Percentiles rank a stretch among this genome's conserved stretches.
These are phyloP conservation scores for Parapsyche elsis DNA, from an alignment of 1,140 invertebrate species.

Conservation along the genomic window DNA sequence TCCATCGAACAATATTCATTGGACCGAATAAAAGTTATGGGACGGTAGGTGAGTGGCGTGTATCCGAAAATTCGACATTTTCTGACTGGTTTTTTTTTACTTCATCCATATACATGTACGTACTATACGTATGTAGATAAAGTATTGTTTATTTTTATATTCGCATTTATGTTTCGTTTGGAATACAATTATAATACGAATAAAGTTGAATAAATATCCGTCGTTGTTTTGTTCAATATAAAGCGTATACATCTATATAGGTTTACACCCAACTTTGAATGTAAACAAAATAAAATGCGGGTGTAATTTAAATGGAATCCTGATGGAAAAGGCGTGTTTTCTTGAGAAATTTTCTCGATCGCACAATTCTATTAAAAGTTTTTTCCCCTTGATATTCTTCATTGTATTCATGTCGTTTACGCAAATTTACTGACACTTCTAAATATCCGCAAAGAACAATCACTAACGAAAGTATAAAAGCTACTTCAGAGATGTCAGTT, in stretches of 20 bases:
- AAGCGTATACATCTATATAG: too few relatives aligned
- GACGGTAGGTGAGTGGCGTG: background rate
- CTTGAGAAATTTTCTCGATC: slow-evolving; percentile 18
- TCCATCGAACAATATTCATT: slow-evolving; percentile 20
- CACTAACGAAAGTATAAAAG: background rate
- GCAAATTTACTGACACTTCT: slow-evolving; percentile 26
- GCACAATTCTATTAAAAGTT: slow-evolving; percentile 27
- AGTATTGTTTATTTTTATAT: too few relatives aligned
- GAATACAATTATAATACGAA: too few relatives aligned
- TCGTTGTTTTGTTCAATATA: too few relatives aligned
- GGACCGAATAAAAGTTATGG: slow-evolving; percentile 15
- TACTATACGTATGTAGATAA: background rate
- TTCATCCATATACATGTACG: background rate
- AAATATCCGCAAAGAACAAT: background rate
- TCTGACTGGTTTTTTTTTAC: background rate
- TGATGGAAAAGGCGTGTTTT: slow-evolving; percentile 32
- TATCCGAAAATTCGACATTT: slow-evolving; percentile 2
- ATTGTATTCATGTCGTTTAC: background rate
- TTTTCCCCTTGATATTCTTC: slow-evolving; percentile 6
- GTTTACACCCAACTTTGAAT: background rate
- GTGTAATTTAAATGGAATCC: slow-evolving; percentile 29
- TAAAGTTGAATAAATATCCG: too few relatives aligned
- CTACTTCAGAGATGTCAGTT: background rate
- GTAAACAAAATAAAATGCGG: slow-evolving; percentile 14
- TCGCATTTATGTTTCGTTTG: too few relatives aligned